phyloP scores from a whole-genome alignment of 1,140 invertebrate species.

The Condylostylus longicornis region DNA sequence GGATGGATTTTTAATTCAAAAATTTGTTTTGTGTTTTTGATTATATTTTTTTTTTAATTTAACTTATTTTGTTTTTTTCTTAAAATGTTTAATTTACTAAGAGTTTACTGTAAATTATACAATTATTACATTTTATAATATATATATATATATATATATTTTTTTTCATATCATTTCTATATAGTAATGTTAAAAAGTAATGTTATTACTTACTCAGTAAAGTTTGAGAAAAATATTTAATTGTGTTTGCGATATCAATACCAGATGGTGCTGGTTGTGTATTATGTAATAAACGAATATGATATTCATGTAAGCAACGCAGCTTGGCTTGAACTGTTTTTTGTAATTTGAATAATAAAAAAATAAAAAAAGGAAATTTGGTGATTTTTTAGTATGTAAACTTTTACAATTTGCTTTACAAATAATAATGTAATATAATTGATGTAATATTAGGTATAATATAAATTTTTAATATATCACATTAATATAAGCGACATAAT shows the following conservation, averaged over 20 bases:
- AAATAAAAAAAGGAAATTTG: constrained; percentile 14
- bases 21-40: too few species aligned
- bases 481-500: too few species aligned
- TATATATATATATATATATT: too few species aligned
- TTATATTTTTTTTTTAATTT: too few species aligned
- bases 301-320: constrained; percentile 88
- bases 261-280: constrained; percentile 84
- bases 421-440: neutral
- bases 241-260: constrained; percentile 87
- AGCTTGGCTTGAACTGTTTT: constrained; percentile 91
- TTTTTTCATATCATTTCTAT: too few species aligned
- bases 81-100: too few species aligned
- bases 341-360: neutral
- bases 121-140: too few species aligned
- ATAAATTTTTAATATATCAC: neutral
- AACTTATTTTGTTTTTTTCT: too few species aligned
- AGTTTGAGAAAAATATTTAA: constrained; percentile 96
- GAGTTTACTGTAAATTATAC: too few species aligned
- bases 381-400: too few species aligned
- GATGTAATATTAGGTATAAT: constrained; percentile 3
- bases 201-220: constrained; percentile 75
- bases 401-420: too few species aligned
- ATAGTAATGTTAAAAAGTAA: neutral
- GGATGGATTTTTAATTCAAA: too few species aligned
- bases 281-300: constrained; percentile 80